These are phyloP conservation scores for Noturus placidus DNA, from an alignment of 2,113 vertebrate genomes.

Conservation along the genomic window DNA sequence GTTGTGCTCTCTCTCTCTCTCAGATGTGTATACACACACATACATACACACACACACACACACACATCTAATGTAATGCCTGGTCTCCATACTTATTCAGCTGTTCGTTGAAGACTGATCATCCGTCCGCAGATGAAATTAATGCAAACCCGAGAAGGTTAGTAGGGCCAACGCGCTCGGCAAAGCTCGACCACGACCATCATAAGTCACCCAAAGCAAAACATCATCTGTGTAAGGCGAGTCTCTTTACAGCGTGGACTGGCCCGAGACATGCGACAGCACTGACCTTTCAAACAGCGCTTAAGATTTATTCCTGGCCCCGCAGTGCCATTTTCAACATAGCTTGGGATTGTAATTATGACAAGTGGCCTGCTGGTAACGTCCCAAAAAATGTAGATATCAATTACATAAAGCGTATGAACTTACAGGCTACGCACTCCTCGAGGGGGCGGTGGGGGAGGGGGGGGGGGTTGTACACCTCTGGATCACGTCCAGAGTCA, in stretches of 20 bases:
- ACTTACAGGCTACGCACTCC: background rate
- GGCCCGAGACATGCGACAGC: conserved; percentile 7
- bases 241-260: background rate
- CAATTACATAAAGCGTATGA: conserved; percentile 20
- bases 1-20: background rate
- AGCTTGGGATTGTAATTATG: conserved; percentile 15
- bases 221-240: background rate
- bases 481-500: background rate
- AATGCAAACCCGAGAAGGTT: conserved; percentile 16
- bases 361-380: conserved; percentile 24
- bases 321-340: conserved; percentile 6
- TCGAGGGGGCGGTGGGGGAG: background rate
- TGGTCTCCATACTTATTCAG: background rate
- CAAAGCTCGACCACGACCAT: background rate
- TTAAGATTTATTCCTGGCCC: conserved; percentile 10
- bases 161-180: background rate
- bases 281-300: conserved; percentile 10
- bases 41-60: background rate
- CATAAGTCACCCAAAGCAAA: conserved; percentile 17
- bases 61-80: background rate
- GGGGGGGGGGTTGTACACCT: background rate
- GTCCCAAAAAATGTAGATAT: conserved; percentile 31
- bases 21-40: background rate
- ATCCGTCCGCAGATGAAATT: background rate
- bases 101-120: background rate